Evolutionary conservation across 2,113 vertebrate species (phyloP).

Genomic region (Myotis brandtii): DNA sequence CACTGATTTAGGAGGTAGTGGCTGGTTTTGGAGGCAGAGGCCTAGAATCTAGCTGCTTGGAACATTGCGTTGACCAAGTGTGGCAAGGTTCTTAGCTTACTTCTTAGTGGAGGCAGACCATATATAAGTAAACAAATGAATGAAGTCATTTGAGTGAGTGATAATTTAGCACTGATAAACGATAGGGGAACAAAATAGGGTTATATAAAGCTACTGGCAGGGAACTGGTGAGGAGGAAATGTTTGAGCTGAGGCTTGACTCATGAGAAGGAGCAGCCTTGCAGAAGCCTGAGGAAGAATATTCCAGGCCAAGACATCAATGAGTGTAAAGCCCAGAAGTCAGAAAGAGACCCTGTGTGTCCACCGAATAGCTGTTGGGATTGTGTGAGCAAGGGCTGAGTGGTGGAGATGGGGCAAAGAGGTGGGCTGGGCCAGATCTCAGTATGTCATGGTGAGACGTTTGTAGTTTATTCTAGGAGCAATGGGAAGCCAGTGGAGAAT

Average conservation of each 20-base stretch:
- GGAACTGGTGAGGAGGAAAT: neutral
- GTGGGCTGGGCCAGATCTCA: too few species aligned
- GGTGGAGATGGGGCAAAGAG: too few species aligned
- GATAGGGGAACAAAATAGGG: neutral
- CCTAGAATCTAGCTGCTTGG: neutral
- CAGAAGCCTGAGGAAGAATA: neutral
- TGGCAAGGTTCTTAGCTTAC: neutral
- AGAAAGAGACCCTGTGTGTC: neutral
- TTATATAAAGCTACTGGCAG: neutral
- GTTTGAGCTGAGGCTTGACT: neutral
- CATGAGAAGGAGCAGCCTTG: neutral
- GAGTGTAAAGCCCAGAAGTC: neutral
- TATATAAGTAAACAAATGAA: neutral
- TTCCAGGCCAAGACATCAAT: neutral
- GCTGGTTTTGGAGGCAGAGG: neutral
- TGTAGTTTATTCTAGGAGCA: neutral
- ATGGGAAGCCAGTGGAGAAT: neutral
- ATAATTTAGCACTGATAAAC: neutral
- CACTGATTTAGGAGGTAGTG: neutral
- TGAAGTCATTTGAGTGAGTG: neutral
- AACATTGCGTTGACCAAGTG: neutral
- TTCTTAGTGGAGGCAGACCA: neutral
- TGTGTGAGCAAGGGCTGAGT: neutral
- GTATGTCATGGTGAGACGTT: neutral
- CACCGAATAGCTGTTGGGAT: neutral